Evolutionary conservation across 2,888 invertebrate species (phyloP), one percentile per base, ranked within the genome.

Genomic region (Aelia acuminata): DNA sequence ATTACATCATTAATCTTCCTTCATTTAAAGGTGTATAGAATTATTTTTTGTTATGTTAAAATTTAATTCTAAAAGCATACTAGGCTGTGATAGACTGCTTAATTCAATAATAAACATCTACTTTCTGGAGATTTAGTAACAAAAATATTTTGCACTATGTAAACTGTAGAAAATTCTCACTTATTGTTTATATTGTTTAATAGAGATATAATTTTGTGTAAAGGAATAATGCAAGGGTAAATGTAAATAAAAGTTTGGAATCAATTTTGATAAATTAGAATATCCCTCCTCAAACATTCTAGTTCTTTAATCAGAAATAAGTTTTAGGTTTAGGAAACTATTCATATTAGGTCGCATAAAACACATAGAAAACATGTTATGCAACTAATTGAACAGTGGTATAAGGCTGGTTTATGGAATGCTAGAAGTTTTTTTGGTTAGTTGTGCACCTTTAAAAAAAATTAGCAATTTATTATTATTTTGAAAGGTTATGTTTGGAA

Each of bases 61-160:
- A 63, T 63, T 31, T 63, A 70, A 70, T 70, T 70, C 35, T 70
- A 70, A 70, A 70, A 35, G 20, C 35, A 70, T 70, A 70, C 63
- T 70, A 70, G 63, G 63, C 63, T 70, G 63, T 70, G 63, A 70
- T 70, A 70, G 63, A 70, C 35, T 70, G 63, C 63, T 70, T 70
- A 57, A 26, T 13, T 57, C 31, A 8, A 10, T 53, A 70, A 35
- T 35, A 35, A 70, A 70, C 35, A 70, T 26, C 31, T 26, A 70
- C 7, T 70, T 70, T 70, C 18, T 35, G 31, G 63, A 70, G 5
- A 18, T 70, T 70, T 11, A 70, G 7, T 70, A 13, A 35, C 2
- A 3, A 13, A 70, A 1, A 3, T 70, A 31, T 35, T 70, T 18
- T 13, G 35, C 35, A 70, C 35, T 5, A 35, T 7, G 13, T 5